These are phyloP conservation scores for Chrysocyon brachyurus DNA, from an alignment of 2,797 vertebrate species.

Conservation along the genomic window DNA sequence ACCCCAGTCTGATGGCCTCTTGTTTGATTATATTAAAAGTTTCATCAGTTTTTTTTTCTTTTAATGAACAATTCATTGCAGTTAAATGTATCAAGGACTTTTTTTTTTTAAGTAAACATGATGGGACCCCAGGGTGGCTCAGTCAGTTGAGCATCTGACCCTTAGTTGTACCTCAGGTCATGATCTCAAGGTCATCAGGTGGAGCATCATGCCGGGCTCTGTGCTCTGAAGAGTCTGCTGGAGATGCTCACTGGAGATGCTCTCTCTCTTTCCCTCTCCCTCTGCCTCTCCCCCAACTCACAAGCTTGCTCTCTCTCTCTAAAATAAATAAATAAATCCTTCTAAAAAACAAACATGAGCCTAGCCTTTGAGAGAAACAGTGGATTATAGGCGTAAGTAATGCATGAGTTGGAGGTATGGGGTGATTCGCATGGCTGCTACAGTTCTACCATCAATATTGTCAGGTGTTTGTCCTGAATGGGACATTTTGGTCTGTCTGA, in stretches of 20 bases:
- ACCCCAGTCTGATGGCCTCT: background rate
- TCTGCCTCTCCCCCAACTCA: background rate
- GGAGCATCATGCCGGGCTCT: background rate
- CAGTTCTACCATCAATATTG: background rate
- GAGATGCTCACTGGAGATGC: background rate
- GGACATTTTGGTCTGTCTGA: background rate
- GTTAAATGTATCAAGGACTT: background rate
- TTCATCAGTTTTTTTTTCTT: background rate
- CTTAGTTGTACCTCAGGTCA: background rate
- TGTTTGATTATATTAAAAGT: background rate
- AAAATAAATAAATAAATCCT: background rate
- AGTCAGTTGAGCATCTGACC: background rate
- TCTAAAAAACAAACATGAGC: background rate
- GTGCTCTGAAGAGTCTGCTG: background rate
- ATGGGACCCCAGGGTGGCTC: background rate
- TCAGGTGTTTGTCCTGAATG: background rate
- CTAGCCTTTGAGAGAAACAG: background rate
- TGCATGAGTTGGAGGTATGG: fast-evolving
- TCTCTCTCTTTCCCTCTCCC: background rate
- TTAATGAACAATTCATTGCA: background rate
- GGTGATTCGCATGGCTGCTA: background rate
- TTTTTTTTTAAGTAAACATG: background rate
- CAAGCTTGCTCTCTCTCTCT: background rate
- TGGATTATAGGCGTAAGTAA: fast-evolving
- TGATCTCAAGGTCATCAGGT: background rate